Evolutionary conservation across 2,888 invertebrate genomes (phyloP), one percentile per base, ranked within the genome.

Genomic region (Philereme transversata): DNA sequence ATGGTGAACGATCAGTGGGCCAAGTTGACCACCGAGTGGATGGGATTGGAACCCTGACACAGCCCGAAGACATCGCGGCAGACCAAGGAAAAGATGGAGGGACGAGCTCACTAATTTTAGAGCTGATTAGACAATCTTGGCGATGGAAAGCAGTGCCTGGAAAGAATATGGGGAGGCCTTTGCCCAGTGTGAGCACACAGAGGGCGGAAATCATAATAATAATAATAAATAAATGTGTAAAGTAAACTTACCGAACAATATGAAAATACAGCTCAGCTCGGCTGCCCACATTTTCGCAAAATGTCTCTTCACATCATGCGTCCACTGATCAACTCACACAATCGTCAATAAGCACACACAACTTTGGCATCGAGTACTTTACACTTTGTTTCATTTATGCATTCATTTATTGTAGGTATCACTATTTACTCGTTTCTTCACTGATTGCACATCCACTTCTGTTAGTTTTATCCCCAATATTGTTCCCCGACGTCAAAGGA

Each of bases 231-330:
- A 36, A 36, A 38, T 5, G 38, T 38, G 38, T 38, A 6, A 40
- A 43, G n/a, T 34, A 22, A 55, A 86, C 90, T 90, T 72, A 90
- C 90, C 90, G 77, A 90, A 88, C 82, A 90, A 85, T 82, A 90
- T 79, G 72, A 90, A 88, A 76, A 90, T 84, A 80, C 87, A 90
- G 84, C 84, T 86, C 73, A 90, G 83, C 85, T 85, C 86, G 74
- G 86, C 88, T 79, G 89, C 84, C 90, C 90, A 90, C 90, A 90
- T 90, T 70, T 87, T 64, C 60, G n/a, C n/a, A 43, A 68, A 67
- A 51, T 75, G 66, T 75, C 71, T 71, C 73, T 81, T 87, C 87
- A 90, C 90, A 90, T 90, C 72, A 84, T 86, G 84, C 76, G 78
- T 78, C 74, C 79, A 77, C 77, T 76, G 68, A 69, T 69, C 83